Percentiles rank a stretch among this genome's conserved stretches.
phyloP scores from a whole-genome alignment of 2,797 vertebrate genomes.

The Argya squamiceps region DNA sequence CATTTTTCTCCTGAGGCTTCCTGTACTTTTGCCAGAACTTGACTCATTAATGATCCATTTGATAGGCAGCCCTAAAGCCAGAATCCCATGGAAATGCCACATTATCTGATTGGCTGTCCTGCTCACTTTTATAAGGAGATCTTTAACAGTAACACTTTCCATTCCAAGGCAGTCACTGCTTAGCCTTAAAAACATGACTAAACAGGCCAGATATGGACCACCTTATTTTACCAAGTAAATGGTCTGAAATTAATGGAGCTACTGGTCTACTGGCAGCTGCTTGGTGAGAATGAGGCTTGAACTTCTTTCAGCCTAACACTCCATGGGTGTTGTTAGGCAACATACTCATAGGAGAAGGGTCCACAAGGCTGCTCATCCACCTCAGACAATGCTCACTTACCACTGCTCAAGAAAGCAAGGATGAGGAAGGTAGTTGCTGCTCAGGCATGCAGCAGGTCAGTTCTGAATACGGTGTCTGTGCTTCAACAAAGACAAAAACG shows the following conservation, averaged over 20 bases:
- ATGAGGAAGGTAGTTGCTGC: fast-evolving
- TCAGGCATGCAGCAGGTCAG: neutral
- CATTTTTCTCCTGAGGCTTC: neutral
- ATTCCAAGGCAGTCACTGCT: neutral
- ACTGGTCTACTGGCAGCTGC: neutral
- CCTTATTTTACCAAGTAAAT: neutral
- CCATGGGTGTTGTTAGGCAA: neutral
- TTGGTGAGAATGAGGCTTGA: neutral
- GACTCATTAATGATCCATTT: conserved; percentile 60
- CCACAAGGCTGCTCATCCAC: fast-evolving
- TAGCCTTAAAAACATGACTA: neutral
- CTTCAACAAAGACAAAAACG: neutral
- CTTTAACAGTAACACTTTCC: conserved; percentile 5
- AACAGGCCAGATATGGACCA: neutral
- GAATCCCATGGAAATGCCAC: conserved; percentile 21
- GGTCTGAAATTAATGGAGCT: neutral
- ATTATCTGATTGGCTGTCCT: conserved; percentile 37
- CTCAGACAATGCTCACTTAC: neutral
- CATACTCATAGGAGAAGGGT: fast-evolving
- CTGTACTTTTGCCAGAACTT: conserved; percentile 24
- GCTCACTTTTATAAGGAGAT: conserved; percentile 32
- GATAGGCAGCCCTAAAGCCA: conserved; percentile 35
- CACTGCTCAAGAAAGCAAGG: neutral
- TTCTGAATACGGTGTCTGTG: neutral
- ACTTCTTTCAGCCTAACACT: neutral